These are phyloP conservation scores for Alexandromys oeconomus DNA, from an alignment of 2,797 vertebrate species.

Conservation along the genomic window DNA sequence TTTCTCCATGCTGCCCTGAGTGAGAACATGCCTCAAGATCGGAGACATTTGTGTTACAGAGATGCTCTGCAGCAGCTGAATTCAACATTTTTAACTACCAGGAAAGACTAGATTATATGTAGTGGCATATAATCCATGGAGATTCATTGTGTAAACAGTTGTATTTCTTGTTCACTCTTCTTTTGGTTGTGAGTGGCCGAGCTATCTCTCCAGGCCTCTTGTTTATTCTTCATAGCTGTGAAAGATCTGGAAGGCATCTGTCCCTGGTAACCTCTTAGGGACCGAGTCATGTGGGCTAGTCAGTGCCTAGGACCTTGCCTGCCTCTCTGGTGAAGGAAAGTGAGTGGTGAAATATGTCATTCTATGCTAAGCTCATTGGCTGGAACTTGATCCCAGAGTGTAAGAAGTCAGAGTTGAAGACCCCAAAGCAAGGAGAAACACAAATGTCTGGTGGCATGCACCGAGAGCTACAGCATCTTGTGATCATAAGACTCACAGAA, in stretches of 20 bases:
- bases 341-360: neutral
- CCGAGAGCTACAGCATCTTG: neutral
- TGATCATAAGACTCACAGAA: neutral
- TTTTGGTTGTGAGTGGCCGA: no score
- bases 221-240: neutral
- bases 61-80: neutral
- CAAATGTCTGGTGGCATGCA: neutral
- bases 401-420: neutral
- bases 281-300: neutral
- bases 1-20: neutral
- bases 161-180: neutral
- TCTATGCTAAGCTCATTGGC: neutral
- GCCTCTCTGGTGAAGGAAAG: neutral
- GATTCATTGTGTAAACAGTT: neutral
- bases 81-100: constrained; percentile 27
- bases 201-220: neutral
- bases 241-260: neutral
- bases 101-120: neutral
- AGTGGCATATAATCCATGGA: neutral
- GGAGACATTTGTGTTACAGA: neutral
- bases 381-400: neutral
- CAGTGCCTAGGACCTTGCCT: neutral
- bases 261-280: neutral
- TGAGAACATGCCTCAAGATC: neutral
- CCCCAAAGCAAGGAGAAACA: neutral